phyloP scores from a whole-genome alignment of 2,888 invertebrate species.

The Mycogona germanica region DNA sequence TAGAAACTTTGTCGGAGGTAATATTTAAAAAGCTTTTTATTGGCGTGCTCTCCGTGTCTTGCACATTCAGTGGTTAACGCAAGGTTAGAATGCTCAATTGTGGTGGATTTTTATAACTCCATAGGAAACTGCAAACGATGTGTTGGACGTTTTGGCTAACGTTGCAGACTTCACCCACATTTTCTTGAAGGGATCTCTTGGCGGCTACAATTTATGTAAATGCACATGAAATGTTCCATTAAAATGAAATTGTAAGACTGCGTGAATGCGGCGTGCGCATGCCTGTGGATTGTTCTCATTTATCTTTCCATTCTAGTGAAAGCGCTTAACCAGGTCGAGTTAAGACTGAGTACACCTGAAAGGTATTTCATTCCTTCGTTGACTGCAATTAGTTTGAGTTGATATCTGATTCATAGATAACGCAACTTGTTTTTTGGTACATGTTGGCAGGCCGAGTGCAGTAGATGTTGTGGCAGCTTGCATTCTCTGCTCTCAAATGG shows the following conservation, averaged over 20 bases:
- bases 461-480: conserved; percentile 12
- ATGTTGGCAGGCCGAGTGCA: too few species aligned
- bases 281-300: too few species aligned
- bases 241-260: too few species aligned
- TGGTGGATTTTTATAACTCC: background rate
- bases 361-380: too few species aligned
- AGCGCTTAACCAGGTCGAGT: background rate
- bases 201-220: conserved; percentile 5
- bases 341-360: too few species aligned
- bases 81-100: background rate
- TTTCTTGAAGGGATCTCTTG: conserved; percentile 1
- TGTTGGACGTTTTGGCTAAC: background rate
- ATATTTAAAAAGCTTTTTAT: background rate
- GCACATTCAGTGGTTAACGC: background rate
- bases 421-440: too few species aligned
- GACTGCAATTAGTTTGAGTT: too few species aligned
- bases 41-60: background rate
- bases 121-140: conserved; percentile 7
- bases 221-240: too few species aligned
- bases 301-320: too few species aligned
- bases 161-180: background rate
- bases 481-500: conserved; percentile 3
- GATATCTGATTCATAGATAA: too few species aligned
- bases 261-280: too few species aligned
- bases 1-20: conserved; percentile 8